Conservation (phyloP, 1,140 invertebrate genomes). For the Propsilocerus akamusi region DNA sequence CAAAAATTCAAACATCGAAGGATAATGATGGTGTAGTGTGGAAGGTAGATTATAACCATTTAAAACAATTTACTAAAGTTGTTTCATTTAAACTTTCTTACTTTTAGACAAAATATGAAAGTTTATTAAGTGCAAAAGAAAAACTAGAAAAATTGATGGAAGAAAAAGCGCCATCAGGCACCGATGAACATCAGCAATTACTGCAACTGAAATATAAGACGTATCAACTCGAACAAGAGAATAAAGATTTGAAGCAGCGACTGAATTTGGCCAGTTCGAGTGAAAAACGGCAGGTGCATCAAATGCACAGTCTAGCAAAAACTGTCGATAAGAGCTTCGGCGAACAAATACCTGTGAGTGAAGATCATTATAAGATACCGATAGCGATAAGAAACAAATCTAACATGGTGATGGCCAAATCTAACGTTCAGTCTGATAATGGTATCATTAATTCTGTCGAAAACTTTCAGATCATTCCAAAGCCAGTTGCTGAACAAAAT, state of each 20-base stretch:
- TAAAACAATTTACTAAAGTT: too few relatives aligned
- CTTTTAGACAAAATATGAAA: conserved; percentile 15
- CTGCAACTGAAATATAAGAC: not conserved
- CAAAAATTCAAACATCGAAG: conserved; percentile 14
- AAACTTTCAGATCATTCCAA: conserved; percentile 25
- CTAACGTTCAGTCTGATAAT: not conserved
- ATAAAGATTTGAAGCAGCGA: not conserved
- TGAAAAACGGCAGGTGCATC: not conserved
- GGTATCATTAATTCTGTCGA: conserved; percentile 23
- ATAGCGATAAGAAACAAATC: conserved; percentile 13
- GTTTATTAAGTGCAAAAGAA: conserved; percentile 11
- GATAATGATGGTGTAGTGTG: conserved; percentile 14
- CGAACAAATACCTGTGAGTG: conserved; percentile 22
- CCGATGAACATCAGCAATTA: not conserved
- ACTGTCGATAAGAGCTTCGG: conserved; percentile 17
- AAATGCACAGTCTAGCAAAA: not conserved
- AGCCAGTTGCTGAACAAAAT: conserved; percentile 8
- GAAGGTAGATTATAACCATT: too few relatives aligned
- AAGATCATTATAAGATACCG: conserved; percentile 19
- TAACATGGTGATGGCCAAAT: conserved; percentile 5
- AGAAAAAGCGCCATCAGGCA: not conserved
- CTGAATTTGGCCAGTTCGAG: not conserved
- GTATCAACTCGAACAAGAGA: not conserved
- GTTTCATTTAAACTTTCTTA: too few relatives aligned
- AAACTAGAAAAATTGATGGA: conserved; percentile 9